Percentiles rank a stretch among this genome's conserved stretches.
Evolutionary conservation across 2,797 vertebrate genomes (phyloP).

Genomic region (Knipowitschia caucasica): DNA sequence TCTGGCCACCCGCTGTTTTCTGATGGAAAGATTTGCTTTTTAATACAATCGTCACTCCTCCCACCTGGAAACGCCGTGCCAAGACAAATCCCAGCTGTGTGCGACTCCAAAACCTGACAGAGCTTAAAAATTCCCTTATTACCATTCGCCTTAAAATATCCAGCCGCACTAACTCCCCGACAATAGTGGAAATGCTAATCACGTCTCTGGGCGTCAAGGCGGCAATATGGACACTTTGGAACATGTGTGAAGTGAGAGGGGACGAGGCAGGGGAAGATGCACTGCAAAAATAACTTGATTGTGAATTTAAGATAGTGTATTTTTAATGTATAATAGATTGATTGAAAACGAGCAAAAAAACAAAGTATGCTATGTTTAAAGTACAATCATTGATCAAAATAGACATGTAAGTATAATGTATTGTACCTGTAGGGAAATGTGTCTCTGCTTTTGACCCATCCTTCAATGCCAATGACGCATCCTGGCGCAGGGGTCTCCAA

Average conservation of each 20-base stretch:
- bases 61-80: constrained; percentile 70
- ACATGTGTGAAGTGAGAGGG: constrained; percentile 34
- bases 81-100: constrained; percentile 77
- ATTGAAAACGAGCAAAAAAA: no score
- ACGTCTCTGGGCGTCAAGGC: constrained; percentile 51
- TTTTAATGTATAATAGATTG: no score
- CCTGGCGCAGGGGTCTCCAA: no score
- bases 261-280: constrained; percentile 12
- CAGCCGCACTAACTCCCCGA: constrained; percentile 57
- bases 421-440: no score
- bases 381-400: no score
- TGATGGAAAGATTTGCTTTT: constrained; percentile 81
- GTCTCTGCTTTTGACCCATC: no score
- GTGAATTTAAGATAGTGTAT: no score
- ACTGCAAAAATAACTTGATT: background rate
- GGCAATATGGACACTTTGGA: constrained; percentile 52
- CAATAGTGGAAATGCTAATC: constrained; percentile 64
- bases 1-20: constrained; percentile 76
- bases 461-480: no score
- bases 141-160: constrained; percentile 63
- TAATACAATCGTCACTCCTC: constrained; percentile 77
- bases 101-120: constrained; percentile 67
- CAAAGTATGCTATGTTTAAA: no score
- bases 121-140: constrained; percentile 69
- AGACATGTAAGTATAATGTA: no score